Conservation (phyloP, 2,888 invertebrate species). For the Lomographa bimaculata region DNA sequence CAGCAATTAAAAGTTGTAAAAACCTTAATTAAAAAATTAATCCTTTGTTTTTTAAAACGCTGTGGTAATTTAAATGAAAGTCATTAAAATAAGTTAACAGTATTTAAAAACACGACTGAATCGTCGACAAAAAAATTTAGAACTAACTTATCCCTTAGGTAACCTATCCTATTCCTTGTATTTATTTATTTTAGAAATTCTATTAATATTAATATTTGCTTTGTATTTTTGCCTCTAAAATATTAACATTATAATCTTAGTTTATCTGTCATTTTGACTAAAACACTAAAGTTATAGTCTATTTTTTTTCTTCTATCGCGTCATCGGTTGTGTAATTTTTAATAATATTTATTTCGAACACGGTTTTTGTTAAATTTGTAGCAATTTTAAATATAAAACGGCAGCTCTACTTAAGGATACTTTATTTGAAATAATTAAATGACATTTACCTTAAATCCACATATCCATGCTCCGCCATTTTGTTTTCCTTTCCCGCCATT, state of each 20-base stretch:
- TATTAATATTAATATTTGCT: constrained; percentile 65
- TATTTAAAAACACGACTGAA: constrained; percentile 27
- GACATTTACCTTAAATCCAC: constrained; percentile 54
- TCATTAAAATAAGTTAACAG: constrained; percentile 21
- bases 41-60: constrained; percentile 3
- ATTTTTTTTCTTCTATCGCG: constrained; percentile 34
- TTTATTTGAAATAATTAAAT: constrained; percentile 79
- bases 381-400: constrained; percentile 70
- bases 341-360: constrained; percentile 60
- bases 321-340: constrained; percentile 63
- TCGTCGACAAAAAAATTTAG: constrained; percentile 5
- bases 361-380: constrained; percentile 67
- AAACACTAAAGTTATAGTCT: constrained; percentile 42
- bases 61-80: constrained; percentile 12
- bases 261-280: constrained; percentile 31
- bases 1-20: not conserved
- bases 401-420: constrained; percentile 77
- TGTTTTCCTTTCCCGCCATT: constrained; percentile 36
- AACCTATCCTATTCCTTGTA: constrained; percentile 66
- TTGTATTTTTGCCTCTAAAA: constrained; percentile 72
- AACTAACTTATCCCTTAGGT: constrained; percentile 59
- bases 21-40: not conserved
- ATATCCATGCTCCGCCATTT: constrained; percentile 29
- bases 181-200: constrained; percentile 72
- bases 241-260: constrained; percentile 51